Base-by-base conservation (phyloP, 1,140 invertebrate genomes). In the Drosophila simulans region DNA sequence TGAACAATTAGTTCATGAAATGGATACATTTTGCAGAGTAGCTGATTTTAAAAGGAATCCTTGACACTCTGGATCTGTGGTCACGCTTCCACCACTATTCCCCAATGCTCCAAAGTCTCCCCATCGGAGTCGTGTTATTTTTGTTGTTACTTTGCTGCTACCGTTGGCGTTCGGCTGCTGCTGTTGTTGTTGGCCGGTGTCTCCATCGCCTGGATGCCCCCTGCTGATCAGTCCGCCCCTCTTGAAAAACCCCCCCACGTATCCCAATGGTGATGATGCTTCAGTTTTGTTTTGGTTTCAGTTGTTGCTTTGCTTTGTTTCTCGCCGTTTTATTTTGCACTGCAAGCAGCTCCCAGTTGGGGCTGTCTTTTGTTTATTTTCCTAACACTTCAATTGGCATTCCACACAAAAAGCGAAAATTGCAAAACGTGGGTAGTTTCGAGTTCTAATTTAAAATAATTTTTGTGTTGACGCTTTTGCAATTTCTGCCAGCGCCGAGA, bases 381-480 rank as follows among this genome's bases (percentile, higher is more conserved):
- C 77, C 84, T 84, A 89, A 89, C 84, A 89, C 84, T 89, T 89
- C 84, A 89, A 89, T 89, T 89, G 84, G 84, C 84, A 89, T 89
- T 89, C 84, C 84, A 89, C 62, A 88, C 83, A 86, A 88, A 77
- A 77, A 89, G 80, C 84, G 84, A 90, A 89, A 89, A 89, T 89
- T 89, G 85, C 85, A 89, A 89, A 89, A 89, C 85, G 85, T 89
- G 85, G 90, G 85, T 79, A 89, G 85, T 89, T 89, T 89, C 85
- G 80, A 89, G 85, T 89, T 89, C 85, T 89, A 89, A 89, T 89
- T 89, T 89, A 89, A 89, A 89, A 89, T 89, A 89, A 89, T 89
- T 89, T 89, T 89, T 89, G 84, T 89, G 84, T 89, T 89, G 84
- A 89, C 84, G 84, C 84, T 89, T 89, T 89, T 89, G 80, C 84